Conservation (phyloP, 2,888 invertebrate genomes). For the Pemphredon lugubris region DNA sequence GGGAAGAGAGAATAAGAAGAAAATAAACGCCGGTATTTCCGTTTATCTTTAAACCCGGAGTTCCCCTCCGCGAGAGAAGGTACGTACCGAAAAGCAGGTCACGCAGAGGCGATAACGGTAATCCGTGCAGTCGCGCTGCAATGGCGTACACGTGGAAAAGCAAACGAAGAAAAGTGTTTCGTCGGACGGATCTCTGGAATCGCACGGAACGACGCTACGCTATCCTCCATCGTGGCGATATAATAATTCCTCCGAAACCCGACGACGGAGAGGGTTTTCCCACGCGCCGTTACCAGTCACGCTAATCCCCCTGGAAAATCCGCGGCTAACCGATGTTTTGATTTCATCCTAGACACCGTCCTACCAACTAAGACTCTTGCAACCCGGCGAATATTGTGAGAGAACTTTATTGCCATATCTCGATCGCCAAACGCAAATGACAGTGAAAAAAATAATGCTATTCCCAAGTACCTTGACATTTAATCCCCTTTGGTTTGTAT, state of each 20-base stretch:
- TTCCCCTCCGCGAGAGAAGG: slow-evolving; percentile 29
- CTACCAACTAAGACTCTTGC: no score
- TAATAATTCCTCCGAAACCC: slow-evolving; percentile 17
- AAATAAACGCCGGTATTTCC: slow-evolving; percentile 42
- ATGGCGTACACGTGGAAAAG: slow-evolving; percentile 59
- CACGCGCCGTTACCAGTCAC: slow-evolving; percentile 8
- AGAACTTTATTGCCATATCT: no score
- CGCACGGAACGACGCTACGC: slow-evolving; percentile 5
- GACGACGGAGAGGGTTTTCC: slow-evolving; percentile 37
- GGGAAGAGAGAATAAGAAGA: no score
- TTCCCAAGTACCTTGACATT: no score
- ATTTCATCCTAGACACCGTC: no score
- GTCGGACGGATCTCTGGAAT: not conserved
- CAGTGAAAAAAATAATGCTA: no score
- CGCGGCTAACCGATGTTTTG: not conserved
- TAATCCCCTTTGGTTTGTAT: no score
- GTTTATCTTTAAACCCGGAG: slow-evolving; percentile 37
- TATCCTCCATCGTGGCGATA: no score
- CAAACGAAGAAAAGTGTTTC: slow-evolving; percentile 55
- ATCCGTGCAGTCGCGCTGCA: slow-evolving; percentile 58
- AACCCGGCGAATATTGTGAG: no score
- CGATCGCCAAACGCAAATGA: no score
- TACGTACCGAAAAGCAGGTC: slow-evolving; percentile 68
- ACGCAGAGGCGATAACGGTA: slow-evolving; percentile 73
- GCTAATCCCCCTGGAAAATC: slow-evolving; percentile 13